Conservation (phyloP, 2,888 invertebrate genomes). For the Sinohyriopsis cumingii region DNA sequence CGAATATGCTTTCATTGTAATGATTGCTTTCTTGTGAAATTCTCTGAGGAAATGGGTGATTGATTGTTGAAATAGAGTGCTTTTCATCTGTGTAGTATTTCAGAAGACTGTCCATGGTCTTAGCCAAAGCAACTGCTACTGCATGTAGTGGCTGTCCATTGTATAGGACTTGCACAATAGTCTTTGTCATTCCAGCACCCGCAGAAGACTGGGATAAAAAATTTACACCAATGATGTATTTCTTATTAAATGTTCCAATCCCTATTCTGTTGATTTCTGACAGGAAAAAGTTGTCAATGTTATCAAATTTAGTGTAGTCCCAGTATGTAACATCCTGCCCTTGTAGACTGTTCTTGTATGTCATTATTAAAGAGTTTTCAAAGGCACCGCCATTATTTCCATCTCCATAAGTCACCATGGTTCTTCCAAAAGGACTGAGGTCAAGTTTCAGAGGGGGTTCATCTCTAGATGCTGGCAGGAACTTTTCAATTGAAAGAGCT, state of each 20-base stretch:
- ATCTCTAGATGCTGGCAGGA: conserved; percentile 69
- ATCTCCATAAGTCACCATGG: conserved; percentile 2
- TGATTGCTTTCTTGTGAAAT: conserved; percentile 13
- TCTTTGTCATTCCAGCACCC: conserved; percentile 7
- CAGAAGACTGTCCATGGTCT: conserved; percentile 43
- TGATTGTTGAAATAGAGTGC: conserved; percentile 24
- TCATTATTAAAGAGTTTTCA: neutral
- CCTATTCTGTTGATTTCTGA: conserved; percentile 50
- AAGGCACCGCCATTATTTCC: neutral
- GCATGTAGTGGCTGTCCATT: conserved; percentile 87
- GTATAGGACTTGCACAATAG: conserved; percentile 77
- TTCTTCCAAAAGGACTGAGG: conserved; percentile 67
- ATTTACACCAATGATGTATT: conserved; percentile 65
- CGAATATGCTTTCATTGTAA: conserved; percentile 7
- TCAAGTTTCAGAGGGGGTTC: conserved; percentile 76
- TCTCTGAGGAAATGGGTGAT: conserved; percentile 30
- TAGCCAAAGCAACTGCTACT: conserved; percentile 79
- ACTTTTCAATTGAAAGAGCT: conserved; percentile 77
- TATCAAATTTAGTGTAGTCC: neutral
- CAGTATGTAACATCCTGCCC: too few species aligned
- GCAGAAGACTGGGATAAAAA: conserved; percentile 16
- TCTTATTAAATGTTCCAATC: conserved; percentile 67
- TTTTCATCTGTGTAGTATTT: conserved; percentile 27
- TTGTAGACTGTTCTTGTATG: neutral
- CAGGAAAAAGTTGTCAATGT: conserved; percentile 26